Base-by-base conservation (phyloP, 2,888 invertebrate species). In the Ametastegia equiseti region DNA sequence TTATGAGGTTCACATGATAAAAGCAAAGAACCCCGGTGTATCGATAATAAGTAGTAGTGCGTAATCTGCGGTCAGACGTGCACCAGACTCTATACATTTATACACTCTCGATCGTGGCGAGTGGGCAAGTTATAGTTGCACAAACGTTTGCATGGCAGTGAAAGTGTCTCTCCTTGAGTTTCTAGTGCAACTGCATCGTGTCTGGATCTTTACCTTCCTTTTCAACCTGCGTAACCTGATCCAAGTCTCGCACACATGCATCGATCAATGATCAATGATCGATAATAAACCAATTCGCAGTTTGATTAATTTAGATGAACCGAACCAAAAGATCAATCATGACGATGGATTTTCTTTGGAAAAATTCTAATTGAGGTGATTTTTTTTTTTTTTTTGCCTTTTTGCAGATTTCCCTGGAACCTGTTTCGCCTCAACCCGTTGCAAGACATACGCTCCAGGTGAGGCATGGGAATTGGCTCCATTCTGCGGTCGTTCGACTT, bases 401-500 rank as follows among this genome's bases (percentile, higher is more conserved):
- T 82, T 92, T 92, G 0, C 91, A 95, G 97, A 98, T 92, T 98
- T 97, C 94, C 97, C 97, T 71, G 97, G 97, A 54, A 95, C 96
- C 94, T 98, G 97, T 90, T 98, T 97, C 92, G 97, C 97, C 0
- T 97, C 97, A 6, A 98, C 97, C 81, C 95, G 95, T 81, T 98
- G 97, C 92, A 96, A 97, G 57, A 97, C 97, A 15, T 95, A 97
- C 79, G 97, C 97, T 90, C 96, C 97, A 2, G 96, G 95, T 83
- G 95, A 97, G 92, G 93, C 95, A 82, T 97, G 97, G 97, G 97
- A 97, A 80, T 92, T 97, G 87, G 93, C 96, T 1, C 97, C 97
- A 5, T 97, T 97, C 95, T 97, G 97, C 89, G 97, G 97, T n/a
- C 95, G 96, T 85, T 97, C 97, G 87, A 97, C 97, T 80, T 97